A percentile compares a stretch with the other conserved stretches of the same genome.
phyloP scores from a whole-genome alignment of 2,113 vertebrate species.

The Seriola rivoliana region DNA sequence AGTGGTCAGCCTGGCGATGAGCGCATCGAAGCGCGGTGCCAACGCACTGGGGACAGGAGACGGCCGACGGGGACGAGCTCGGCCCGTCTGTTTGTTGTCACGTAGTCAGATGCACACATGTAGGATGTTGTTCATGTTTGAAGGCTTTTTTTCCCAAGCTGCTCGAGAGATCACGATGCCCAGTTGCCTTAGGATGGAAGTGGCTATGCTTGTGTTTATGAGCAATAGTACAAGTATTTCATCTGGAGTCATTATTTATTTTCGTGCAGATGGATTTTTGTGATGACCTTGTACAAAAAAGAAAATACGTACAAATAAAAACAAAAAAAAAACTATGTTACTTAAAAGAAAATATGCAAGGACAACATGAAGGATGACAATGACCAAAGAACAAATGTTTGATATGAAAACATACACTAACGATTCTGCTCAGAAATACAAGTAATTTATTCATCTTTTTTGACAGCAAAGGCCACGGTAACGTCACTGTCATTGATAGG shows the following conservation, averaged over 20 bases:
- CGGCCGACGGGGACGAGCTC: conserved; percentile 21
- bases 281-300: conserved; percentile 56
- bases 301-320: conserved; percentile 23
- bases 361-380: conserved; percentile 77
- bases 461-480: conserved; percentile 70
- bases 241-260: conserved; percentile 83
- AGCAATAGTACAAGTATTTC: conserved; percentile 79
- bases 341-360: conserved; percentile 82
- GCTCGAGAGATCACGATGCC: conserved; percentile 78
- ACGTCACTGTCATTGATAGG: conserved; percentile 64
- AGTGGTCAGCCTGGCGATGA: conserved; percentile 51
- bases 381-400: conserved; percentile 88
- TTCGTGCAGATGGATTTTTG: conserved; percentile 62
- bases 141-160: conserved; percentile 66
- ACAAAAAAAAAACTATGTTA: conserved; percentile 39
- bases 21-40: conserved; percentile 37
- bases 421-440: conserved; percentile 62
- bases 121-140: conserved; percentile 52
- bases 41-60: conserved; percentile 54
- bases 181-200: conserved; percentile 83
- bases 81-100: conserved; percentile 49
- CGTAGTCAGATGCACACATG: conserved; percentile 57
- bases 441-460: conserved; percentile 68
- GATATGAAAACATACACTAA: conserved; percentile 69
- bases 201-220: conserved; percentile 71